Percentiles rank a stretch among this genome's conserved stretches.
phyloP scores from a whole-genome alignment of 2,113 vertebrate genomes.

The Holacanthus passer region DNA sequence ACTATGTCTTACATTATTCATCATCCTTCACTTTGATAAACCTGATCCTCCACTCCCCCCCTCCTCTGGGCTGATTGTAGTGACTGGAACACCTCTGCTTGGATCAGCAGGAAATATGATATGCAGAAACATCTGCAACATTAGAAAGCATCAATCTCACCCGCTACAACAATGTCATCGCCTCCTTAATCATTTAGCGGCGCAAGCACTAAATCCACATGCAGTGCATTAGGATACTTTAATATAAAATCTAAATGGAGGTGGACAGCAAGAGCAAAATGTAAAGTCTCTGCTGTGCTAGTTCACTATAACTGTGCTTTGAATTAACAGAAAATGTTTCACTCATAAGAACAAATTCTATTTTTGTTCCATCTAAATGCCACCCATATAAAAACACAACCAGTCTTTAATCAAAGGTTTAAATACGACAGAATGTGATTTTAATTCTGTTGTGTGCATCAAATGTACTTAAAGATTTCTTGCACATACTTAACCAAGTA shows the following conservation, averaged over 20 bases:
- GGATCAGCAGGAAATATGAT: slow-evolving; percentile 48
- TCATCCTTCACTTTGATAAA: slow-evolving; percentile 17
- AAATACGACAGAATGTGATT: not conserved
- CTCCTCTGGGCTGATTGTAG: not conserved
- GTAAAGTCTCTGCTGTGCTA: not conserved
- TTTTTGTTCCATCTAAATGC: not conserved
- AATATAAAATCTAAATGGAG: not conserved
- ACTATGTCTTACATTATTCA: not conserved
- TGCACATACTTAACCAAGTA: not conserved
- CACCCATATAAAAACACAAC: too few species aligned
- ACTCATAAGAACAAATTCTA: not conserved
- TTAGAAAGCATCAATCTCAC: slow-evolving; percentile 25
- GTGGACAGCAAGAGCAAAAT: not conserved
- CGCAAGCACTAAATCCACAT: slow-evolving; percentile 8
- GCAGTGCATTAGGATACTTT: not conserved
- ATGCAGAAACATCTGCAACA: slow-evolving; percentile 14
- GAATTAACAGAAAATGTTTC: not conserved
- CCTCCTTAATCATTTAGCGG: slow-evolving; percentile 37
- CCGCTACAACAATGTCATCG: not conserved
- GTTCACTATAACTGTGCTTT: not conserved
- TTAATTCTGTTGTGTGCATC: not conserved
- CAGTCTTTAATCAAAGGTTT: too few species aligned
- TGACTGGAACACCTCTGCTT: slow-evolving; percentile 29
- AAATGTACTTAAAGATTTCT: not conserved
- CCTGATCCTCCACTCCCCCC: not conserved